A percentile compares a stretch with the other conserved stretches of the same genome.
Evolutionary conservation across 92 coral and sea anemone genomes (phyloP).

Genomic region (Epizoanthus rinbou): DNA sequence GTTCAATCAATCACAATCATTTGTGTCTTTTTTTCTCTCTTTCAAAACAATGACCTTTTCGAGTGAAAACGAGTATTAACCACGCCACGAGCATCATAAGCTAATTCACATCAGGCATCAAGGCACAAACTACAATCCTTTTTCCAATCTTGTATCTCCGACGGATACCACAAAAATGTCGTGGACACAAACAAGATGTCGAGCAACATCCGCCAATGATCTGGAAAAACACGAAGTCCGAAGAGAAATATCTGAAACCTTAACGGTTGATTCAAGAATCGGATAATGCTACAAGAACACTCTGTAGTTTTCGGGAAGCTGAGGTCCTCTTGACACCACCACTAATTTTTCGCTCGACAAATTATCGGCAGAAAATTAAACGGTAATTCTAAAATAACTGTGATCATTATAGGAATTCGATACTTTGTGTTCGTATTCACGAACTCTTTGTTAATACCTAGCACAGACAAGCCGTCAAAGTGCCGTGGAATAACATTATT

Average conservation of each 20-base stretch:
- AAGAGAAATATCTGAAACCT: neutral
- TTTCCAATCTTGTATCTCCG: neutral
- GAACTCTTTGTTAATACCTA: neutral
- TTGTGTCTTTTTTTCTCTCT: neutral
- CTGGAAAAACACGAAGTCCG: neutral
- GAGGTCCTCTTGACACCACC: neutral
- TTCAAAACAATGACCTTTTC: no score
- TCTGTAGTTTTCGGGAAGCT: neutral
- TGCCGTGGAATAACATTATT: neutral
- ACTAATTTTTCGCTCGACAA: no score
- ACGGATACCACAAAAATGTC: neutral
- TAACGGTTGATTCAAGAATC: neutral
- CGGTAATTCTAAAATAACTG: neutral
- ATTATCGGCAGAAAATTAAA: no score
- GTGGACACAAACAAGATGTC: neutral
- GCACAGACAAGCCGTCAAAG: neutral
- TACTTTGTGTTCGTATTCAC: neutral
- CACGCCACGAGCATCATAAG: no score
- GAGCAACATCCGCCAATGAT: neutral
- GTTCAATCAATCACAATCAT: neutral
- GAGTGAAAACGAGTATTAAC: no score
- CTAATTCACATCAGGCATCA: neutral
- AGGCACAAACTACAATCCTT: neutral
- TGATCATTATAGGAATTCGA: neutral
- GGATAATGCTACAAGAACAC: neutral